Evolutionary conservation across 1,140 invertebrate species (phyloP).

Genomic region (Geopemphigus sp.): DNA sequence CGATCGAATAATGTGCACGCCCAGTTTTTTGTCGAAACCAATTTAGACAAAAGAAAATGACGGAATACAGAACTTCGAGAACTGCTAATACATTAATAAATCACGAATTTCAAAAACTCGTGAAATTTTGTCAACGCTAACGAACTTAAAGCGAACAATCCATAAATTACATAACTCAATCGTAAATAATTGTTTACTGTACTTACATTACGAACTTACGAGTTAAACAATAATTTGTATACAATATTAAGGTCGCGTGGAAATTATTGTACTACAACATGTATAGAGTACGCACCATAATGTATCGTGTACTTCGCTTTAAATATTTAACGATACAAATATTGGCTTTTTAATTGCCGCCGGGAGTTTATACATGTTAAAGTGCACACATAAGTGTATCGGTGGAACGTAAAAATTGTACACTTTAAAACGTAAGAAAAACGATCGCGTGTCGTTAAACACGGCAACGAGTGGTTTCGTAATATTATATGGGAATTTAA

Average conservation of each 20-base stretch:
- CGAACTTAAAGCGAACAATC: too few species aligned
- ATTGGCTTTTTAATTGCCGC: conserved; percentile 13
- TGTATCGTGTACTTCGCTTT: background rate
- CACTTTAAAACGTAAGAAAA: background rate
- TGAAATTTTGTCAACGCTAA: background rate
- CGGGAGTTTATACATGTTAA: background rate
- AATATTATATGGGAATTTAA: conserved; percentile 1
- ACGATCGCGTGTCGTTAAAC: conserved; percentile 1
- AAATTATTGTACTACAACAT: background rate
- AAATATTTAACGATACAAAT: background rate
- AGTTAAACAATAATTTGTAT: background rate
- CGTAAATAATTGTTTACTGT: background rate
- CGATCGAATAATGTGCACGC: background rate
- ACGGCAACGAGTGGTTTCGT: background rate
- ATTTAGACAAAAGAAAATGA: too few species aligned
- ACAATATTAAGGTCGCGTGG: background rate
- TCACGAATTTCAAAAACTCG: background rate
- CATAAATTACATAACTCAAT: background rate
- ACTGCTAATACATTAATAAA: too few species aligned
- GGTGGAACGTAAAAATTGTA: conserved; percentile 7
- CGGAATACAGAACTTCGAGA: too few species aligned
- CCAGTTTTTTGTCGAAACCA: background rate
- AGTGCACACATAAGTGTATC: background rate
- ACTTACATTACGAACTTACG: background rate
- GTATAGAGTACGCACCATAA: background rate